A percentile compares a stretch with the other conserved stretches of the same genome.
Conservation (phyloP, 2,888 invertebrate genomes). For the Cerastoderma edule region DNA sequence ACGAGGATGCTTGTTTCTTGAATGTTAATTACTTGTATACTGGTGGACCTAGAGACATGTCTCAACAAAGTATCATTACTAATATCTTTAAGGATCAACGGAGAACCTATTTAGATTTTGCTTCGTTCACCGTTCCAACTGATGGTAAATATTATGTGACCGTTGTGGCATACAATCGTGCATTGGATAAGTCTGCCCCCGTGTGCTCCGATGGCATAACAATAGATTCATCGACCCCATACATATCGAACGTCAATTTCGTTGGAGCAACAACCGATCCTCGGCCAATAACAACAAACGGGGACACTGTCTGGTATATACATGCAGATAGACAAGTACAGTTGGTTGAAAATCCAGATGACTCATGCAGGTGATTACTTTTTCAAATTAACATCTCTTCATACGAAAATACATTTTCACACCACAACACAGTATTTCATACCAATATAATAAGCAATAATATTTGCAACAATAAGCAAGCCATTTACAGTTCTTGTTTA, state of each 20-base stretch:
- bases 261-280: conserved; percentile 34
- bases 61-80: too few species aligned
- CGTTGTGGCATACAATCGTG: conserved; percentile 67
- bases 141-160: conserved; percentile 62
- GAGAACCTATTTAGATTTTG: too few species aligned
- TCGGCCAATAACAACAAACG: conserved; percentile 36
- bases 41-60: too few species aligned
- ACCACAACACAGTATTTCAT: too few species aligned
- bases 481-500: too few species aligned
- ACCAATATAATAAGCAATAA: too few species aligned
- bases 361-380: conserved; percentile 13
- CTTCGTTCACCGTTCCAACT: not conserved
- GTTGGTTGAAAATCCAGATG: not conserved
- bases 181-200: conserved; percentile 50
- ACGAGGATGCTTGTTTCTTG: not conserved
- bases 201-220: conserved; percentile 68
- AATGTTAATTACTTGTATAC: not conserved
- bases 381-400: too few species aligned
- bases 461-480: too few species aligned
- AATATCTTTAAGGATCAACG: too few species aligned
- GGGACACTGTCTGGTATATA: not conserved
- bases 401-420: too few species aligned
- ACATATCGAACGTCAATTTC: conserved; percentile 47
- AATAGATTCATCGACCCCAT: conserved; percentile 47
- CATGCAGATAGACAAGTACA: conserved; percentile 13